Evolutionary conservation across 2,888 invertebrate genomes (phyloP).

Genomic region (Agapostemon virescens): DNA sequence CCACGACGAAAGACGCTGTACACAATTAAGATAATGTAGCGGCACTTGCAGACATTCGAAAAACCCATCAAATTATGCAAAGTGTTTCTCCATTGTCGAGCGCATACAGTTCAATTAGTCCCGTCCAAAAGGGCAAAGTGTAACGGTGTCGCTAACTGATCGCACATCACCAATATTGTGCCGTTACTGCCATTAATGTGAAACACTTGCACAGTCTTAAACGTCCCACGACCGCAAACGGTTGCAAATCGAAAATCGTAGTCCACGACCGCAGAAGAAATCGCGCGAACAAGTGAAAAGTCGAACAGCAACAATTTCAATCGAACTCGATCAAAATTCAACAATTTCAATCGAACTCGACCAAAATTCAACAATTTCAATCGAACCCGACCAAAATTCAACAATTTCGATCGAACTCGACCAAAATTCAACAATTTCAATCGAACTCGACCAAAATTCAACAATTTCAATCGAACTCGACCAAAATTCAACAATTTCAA

Average conservation of each 20-base stretch:
- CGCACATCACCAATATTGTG: constrained; percentile 34
- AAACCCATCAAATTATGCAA: not conserved
- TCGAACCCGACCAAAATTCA: not conserved
- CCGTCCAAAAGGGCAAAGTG: constrained; percentile 27
- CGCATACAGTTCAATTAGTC: constrained; percentile 25
- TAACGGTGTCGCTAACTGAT: constrained; percentile 17
- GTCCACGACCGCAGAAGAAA: too few relatives aligned
- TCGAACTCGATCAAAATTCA: not conserved
- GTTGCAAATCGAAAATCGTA: not conserved
- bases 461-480: too few relatives aligned
- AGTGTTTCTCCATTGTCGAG: constrained; percentile 3
- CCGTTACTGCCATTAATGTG: not conserved
- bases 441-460: not conserved
- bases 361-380: not conserved
- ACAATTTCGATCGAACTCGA: constrained; percentile 1
- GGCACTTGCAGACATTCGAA: not conserved
- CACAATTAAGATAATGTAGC: constrained; percentile 41
- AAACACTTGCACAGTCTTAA: constrained; percentile 26
- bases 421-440: not conserved
- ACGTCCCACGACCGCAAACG: not conserved
- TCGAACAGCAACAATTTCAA: too few relatives aligned
- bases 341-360: too few relatives aligned
- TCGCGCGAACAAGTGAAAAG: not conserved
- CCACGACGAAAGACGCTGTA: not conserved
- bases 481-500: not conserved